Conservation (phyloP, 2,797 vertebrate species). For the Coccyzus lansbergi region DNA sequence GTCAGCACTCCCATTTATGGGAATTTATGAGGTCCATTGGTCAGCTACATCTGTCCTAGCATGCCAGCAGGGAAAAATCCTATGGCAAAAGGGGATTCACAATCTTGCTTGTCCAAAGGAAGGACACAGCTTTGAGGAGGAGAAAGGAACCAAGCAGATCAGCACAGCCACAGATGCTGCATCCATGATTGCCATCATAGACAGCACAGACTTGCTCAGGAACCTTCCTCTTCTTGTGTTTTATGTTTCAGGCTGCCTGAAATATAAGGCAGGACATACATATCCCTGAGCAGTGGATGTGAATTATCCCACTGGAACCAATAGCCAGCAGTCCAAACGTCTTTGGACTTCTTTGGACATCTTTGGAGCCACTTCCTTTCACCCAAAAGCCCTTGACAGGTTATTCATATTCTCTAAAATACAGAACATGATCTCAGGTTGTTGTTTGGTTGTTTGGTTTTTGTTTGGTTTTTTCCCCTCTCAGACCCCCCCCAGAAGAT, state of each 20-base stretch:
- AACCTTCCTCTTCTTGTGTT: not conserved
- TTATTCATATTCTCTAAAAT: not conserved
- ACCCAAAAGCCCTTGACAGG: not conserved
- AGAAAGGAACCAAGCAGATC: not conserved
- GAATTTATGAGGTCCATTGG: not conserved
- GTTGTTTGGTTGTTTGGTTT: not conserved
- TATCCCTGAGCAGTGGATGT: not conserved
- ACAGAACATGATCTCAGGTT: fast-evolving
- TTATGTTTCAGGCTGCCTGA: not conserved
- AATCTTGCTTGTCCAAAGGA: not conserved
- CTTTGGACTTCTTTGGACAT: too few species aligned
- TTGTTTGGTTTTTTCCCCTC: not conserved
- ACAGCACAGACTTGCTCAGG: not conserved
- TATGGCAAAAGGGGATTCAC: not conserved
- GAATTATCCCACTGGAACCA: not conserved
- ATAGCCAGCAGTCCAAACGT: not conserved
- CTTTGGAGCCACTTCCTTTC: not conserved
- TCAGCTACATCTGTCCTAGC: not conserved
- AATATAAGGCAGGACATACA: not conserved
- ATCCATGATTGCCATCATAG: not conserved
- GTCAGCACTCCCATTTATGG: not conserved
- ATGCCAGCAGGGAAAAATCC: not conserved
- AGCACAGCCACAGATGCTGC: not conserved
- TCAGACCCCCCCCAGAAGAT: fast-evolving
- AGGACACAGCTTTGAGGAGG: fast-evolving